Percentiles rank a stretch among this genome's conserved stretches.
Evolutionary conservation across 2,888 invertebrate genomes (phyloP).

Genomic region (Falcaria lacertinaria): DNA sequence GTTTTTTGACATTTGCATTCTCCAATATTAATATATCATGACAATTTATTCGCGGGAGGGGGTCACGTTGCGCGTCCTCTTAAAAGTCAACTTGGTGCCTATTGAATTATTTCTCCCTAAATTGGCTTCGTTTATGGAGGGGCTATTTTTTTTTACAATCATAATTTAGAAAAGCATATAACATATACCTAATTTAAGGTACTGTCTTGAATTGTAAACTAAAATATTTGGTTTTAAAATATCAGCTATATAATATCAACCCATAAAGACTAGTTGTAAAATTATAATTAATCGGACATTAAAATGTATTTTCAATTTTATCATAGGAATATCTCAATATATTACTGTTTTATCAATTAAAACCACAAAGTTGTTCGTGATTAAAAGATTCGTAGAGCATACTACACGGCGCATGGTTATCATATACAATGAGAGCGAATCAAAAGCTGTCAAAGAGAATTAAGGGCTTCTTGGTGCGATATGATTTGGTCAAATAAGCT

Average conservation of each 20-base stretch:
- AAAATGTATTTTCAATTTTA: too few species aligned
- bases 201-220: too few species aligned
- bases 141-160: background rate
- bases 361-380: too few species aligned
- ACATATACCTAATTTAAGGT: too few species aligned
- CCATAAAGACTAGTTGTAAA: too few species aligned
- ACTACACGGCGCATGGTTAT: background rate
- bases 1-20: conserved; percentile 45
- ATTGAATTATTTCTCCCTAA: background rate
- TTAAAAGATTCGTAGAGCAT: background rate
- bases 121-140: background rate
- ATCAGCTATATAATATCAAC: too few species aligned
- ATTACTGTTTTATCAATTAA: too few species aligned
- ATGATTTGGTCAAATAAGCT: background rate
- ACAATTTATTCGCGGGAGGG: conserved; percentile 1
- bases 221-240: too few species aligned
- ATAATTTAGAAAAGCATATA: too few species aligned
- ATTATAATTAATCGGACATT: too few species aligned
- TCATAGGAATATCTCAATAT: too few species aligned
- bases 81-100: conserved; percentile 1
- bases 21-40: conserved; percentile 14
- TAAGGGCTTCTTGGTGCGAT: background rate
- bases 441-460: background rate
- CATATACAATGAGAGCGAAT: background rate
- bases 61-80: background rate